Evolutionary conservation across 2,888 invertebrate genomes (phyloP).

Genomic region (Tolmerus cingulatus): DNA sequence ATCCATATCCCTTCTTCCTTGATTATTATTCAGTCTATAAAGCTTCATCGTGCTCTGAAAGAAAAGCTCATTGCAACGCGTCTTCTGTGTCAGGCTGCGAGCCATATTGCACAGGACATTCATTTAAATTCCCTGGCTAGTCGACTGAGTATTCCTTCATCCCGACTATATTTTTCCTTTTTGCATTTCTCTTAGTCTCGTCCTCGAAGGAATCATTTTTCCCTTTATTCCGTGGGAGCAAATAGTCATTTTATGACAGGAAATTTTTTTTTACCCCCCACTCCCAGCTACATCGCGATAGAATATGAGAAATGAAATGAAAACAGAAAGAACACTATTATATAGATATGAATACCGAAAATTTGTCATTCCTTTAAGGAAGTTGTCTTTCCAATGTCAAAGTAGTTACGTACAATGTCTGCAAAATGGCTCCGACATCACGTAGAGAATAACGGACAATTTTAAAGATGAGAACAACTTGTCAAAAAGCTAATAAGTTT

Average conservation of each 20-base stretch:
- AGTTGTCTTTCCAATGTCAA: neutral
- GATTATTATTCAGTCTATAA: neutral
- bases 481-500: neutral
- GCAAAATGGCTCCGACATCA: neutral
- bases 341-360: neutral
- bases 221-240: neutral
- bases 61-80: neutral
- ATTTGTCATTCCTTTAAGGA: neutral
- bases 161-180: neutral
- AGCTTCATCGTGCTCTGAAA: neutral
- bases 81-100: neutral
- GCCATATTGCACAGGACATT: neutral
- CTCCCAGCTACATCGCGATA: neutral
- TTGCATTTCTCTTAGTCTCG: neutral
- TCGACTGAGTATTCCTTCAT: neutral
- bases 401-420: neutral
- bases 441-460: neutral
- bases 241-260: neutral
- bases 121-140: neutral
- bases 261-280: neutral
- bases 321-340: neutral
- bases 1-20: neutral
- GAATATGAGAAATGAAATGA: neutral
- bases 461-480: neutral
- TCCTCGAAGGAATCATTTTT: neutral